Evolutionary conservation across 2,888 invertebrate species (phyloP).

Genomic region (Rotaria magnacalcarata): DNA sequence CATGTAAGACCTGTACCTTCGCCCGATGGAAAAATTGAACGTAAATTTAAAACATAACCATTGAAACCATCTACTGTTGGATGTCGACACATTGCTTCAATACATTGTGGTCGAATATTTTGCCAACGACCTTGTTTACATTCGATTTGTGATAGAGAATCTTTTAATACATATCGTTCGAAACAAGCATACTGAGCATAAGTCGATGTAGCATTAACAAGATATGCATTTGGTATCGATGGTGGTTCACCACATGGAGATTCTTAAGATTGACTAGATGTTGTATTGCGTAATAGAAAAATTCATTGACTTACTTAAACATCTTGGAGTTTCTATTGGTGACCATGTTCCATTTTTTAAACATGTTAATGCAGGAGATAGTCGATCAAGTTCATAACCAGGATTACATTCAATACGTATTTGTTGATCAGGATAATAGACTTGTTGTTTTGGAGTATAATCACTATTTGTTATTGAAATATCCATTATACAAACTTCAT

Average conservation of each 20-base stretch:
- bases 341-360: conserved; percentile 24
- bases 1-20: neutral
- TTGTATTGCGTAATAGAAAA: neutral
- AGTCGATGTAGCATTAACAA: neutral
- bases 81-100: conserved; percentile 21
- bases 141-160: neutral
- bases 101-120: neutral
- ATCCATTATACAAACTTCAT: conserved; percentile 1
- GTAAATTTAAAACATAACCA: neutral
- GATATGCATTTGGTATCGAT: conserved; percentile 38
- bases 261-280: neutral
- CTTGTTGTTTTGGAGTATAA: conserved; percentile 1
- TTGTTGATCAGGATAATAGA: conserved; percentile 27
- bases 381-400: neutral
- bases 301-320: neutral
- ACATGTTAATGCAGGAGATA: neutral
- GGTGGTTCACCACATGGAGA: conserved; percentile 44
- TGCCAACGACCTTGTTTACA: conserved; percentile 7
- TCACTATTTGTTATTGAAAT: neutral
- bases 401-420: neutral
- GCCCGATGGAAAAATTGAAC: neutral
- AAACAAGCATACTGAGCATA: neutral
- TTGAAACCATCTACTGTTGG: neutral
- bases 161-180: neutral
- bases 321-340: neutral